These are phyloP conservation scores for Cheilosia vulpina DNA, from an alignment of 2,888 invertebrate genomes.

Conservation along the genomic window DNA sequence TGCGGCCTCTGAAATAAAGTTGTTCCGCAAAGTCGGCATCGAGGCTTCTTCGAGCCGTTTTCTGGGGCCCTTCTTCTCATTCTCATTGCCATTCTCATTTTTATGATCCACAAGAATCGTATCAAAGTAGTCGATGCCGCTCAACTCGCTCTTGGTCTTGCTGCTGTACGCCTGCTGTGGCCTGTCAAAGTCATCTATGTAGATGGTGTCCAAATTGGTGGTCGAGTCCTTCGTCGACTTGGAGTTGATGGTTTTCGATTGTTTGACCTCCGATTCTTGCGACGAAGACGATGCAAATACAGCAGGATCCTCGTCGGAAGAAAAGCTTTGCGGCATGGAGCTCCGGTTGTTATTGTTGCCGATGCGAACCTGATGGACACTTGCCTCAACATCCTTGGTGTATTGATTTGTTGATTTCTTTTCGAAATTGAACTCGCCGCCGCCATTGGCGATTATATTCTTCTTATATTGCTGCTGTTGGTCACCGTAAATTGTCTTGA, in stretches of 20 bases:
- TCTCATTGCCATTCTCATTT: slow-evolving; percentile 7
- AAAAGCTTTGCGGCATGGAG: not conserved
- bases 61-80: not conserved
- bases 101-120: slow-evolving; percentile 62
- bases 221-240: slow-evolving; percentile 39
- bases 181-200: slow-evolving; percentile 78
- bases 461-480: slow-evolving; percentile 30
- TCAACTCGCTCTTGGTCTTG: slow-evolving; percentile 42
- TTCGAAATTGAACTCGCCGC: slow-evolving; percentile 13
- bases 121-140: slow-evolving; percentile 50
- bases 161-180: slow-evolving; percentile 46
- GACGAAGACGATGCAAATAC: not conserved
- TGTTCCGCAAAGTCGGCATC: slow-evolving; percentile 1
- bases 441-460: slow-evolving; percentile 31
- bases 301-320: not conserved
- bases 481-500: slow-evolving; percentile 27
- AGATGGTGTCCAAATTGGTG: slow-evolving; percentile 76
- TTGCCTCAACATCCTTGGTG: slow-evolving; percentile 31
- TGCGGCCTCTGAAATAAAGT: slow-evolving; percentile 6
- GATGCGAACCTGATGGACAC: slow-evolving; percentile 19
- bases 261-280: slow-evolving; percentile 29
- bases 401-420: slow-evolving; percentile 32
- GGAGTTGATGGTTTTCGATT: slow-evolving; percentile 18
- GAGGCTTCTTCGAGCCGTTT: slow-evolving; percentile 24
- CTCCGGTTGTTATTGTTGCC: slow-evolving; percentile 14